phyloP scores from a whole-genome alignment of 2,888 invertebrate species.

The Desoria tigrina region DNA sequence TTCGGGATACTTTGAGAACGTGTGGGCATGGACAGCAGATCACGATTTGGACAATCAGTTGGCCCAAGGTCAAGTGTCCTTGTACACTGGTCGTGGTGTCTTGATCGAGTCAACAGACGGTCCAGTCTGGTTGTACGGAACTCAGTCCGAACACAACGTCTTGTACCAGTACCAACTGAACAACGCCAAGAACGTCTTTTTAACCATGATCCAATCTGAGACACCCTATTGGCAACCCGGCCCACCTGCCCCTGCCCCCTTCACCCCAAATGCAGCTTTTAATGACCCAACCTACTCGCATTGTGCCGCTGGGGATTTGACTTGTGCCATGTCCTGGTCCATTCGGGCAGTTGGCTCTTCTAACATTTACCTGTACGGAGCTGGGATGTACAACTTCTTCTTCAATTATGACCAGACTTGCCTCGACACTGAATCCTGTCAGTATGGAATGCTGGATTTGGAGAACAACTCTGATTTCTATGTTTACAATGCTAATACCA shows the following conservation, averaged over 20 bases:
- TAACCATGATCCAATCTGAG: conserved; percentile 51
- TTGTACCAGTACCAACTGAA: conserved; percentile 46
- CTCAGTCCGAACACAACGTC: conserved; percentile 50
- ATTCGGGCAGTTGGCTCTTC: conserved; percentile 28
- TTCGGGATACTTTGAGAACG: conserved; percentile 43
- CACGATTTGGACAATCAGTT: conserved; percentile 44
- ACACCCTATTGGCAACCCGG: conserved; percentile 49
- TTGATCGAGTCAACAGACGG: conserved; percentile 41
- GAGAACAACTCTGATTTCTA: conserved; percentile 36
- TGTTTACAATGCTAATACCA: conserved; percentile 48
- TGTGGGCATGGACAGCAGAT: conserved; percentile 49
- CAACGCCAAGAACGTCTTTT: conserved; percentile 44
- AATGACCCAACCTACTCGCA: conserved; percentile 45
- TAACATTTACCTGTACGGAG: conserved; percentile 49
- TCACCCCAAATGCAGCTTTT: conserved; percentile 31
- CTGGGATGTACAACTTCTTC: conserved; percentile 52
- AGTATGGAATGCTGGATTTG: conserved; percentile 43
- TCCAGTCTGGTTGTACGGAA: conserved; percentile 50
- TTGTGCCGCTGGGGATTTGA: conserved; percentile 25
- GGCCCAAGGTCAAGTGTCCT: conserved; percentile 44
- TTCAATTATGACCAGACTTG: conserved; percentile 49
- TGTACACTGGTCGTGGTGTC: conserved; percentile 49
- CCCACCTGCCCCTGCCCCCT: conserved; percentile 45
- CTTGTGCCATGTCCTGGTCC: conserved; percentile 42
- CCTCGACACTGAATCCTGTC: conserved; percentile 44